A percentile compares a stretch with the other conserved stretches of the same genome.
phyloP scores from a whole-genome alignment of 2,113 vertebrate genomes.

The Gulo gulo region DNA sequence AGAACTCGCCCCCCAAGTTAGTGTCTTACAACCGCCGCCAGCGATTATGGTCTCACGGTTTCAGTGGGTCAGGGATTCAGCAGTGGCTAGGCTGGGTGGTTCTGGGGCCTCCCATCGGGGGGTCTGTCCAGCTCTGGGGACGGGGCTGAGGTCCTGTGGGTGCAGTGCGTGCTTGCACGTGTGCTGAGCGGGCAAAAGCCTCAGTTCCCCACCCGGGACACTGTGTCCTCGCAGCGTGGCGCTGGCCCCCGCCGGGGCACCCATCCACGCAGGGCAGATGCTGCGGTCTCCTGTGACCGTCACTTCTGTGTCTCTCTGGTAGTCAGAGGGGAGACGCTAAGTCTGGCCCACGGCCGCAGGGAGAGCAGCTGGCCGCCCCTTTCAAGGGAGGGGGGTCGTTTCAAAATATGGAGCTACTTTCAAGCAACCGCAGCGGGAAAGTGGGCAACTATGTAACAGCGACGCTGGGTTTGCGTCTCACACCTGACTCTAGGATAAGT shows the following conservation, averaged over 20 bases:
- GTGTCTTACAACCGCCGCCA: neutral
- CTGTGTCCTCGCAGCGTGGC: neutral
- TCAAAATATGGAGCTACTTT: neutral
- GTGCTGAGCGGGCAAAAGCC: neutral
- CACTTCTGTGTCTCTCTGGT: neutral
- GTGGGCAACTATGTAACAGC: neutral
- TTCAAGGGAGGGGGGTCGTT: neutral
- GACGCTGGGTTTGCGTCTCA: neutral
- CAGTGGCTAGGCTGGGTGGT: rapidly evolving
- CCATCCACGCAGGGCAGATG: rapidly evolving
- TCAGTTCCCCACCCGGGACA: neutral
- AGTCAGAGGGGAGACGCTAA: no score
- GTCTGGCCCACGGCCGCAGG: rapidly evolving
- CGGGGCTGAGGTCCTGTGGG: neutral
- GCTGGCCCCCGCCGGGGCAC: neutral
- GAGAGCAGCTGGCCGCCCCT: neutral
- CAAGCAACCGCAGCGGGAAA: neutral
- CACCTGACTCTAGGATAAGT: neutral
- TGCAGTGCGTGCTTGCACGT: rapidly evolving
- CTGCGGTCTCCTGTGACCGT: neutral
- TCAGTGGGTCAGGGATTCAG: no score
- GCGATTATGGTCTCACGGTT: rapidly evolving
- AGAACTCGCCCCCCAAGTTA: no score
- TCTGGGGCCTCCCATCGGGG: neutral
- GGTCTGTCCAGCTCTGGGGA: rapidly evolving